Evolutionary conservation across 2,888 invertebrate genomes (phyloP).

Genomic region (Metellina segmentata): DNA sequence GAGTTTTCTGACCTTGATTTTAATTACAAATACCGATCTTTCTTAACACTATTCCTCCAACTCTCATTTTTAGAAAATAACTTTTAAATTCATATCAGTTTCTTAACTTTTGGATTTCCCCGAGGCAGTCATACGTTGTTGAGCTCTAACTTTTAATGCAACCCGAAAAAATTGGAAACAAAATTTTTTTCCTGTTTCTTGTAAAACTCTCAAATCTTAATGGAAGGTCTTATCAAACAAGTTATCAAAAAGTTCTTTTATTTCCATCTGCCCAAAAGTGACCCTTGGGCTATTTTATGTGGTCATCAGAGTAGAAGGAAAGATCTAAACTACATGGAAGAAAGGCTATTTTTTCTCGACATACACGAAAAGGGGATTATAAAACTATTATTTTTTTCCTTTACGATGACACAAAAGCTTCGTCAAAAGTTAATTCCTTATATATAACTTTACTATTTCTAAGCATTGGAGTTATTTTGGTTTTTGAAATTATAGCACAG

Average conservation of each 20-base stretch:
- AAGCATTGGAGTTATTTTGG: neutral
- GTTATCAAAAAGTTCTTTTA: slow-evolving; percentile 46
- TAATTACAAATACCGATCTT: no score
- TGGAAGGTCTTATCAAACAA: slow-evolving; percentile 58
- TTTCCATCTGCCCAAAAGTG: slow-evolving; percentile 5
- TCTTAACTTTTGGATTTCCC: neutral
- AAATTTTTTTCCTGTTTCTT: slow-evolving; percentile 21
- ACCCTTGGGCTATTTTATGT: slow-evolving; percentile 41
- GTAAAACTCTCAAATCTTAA: slow-evolving; percentile 50
- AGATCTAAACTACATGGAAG: slow-evolving; percentile 2
- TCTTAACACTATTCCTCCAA: neutral
- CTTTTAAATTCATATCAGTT: neutral
- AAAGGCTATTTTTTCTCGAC: neutral
- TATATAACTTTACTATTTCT: neutral
- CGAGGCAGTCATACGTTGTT: neutral
- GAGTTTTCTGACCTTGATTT: no score
- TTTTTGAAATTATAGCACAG: neutral
- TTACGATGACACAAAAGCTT: neutral
- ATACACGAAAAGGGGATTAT: slow-evolving; percentile 19
- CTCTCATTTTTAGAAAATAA: neutral
- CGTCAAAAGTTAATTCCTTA: neutral
- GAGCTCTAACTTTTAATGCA: slow-evolving; percentile 35
- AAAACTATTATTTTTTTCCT: slow-evolving; percentile 14
- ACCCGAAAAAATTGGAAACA: slow-evolving; percentile 17
- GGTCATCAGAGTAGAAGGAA: slow-evolving; percentile 25